Base-by-base conservation (phyloP, 2,888 invertebrate species). In the Thymelicus sylvestris region DNA sequence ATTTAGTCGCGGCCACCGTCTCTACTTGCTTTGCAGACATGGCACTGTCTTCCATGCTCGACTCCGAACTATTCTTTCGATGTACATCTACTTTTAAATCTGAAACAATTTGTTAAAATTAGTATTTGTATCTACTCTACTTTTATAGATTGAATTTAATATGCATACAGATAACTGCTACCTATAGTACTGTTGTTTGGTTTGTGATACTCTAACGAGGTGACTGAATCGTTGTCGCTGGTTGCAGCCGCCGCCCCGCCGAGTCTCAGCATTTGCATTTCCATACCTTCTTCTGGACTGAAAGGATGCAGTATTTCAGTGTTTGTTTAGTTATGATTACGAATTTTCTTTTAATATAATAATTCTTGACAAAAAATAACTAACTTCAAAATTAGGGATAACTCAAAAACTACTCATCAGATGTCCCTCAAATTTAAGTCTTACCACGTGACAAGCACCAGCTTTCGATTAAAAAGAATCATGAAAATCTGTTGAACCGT, bases 81-180 rank as follows among this genome's bases (percentile, higher is more conserved):
- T 98, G 98, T 68, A 98, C 98, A 90, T 98, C 98, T 72, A 98
- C 98, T 94, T 98, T 98, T 79, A 98, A 95, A 95, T 98, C 98
- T 96, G 87, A 90, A 92, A 76, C 78, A 67, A 60, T 59, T 39
- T 57, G 48, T 10, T 38, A 31, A 65, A 38, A 66, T 31, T 47
- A 59, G 2, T 41, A 61, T 61, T 52, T 38, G 7, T 48, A 7
- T 15, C 8, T 57, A 31, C 3, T 13, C 13, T 19, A 38, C 38
- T 38, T 57, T 44, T 10, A 44, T 10, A 10, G 12, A 44, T 12
- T 13, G 7, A 5, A 31, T 60, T 31, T 31, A 31, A 8, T 0
- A 41, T 8, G 12, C 15, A 60, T 15, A 44, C 19, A 47, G 62
- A 60, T 52, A 50, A 71, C 72, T 64, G 55, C 50, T 91, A 96